These are phyloP conservation scores for Tachysurus vachellii DNA, from an alignment of 2,113 vertebrate species.

Conservation along the genomic window DNA sequence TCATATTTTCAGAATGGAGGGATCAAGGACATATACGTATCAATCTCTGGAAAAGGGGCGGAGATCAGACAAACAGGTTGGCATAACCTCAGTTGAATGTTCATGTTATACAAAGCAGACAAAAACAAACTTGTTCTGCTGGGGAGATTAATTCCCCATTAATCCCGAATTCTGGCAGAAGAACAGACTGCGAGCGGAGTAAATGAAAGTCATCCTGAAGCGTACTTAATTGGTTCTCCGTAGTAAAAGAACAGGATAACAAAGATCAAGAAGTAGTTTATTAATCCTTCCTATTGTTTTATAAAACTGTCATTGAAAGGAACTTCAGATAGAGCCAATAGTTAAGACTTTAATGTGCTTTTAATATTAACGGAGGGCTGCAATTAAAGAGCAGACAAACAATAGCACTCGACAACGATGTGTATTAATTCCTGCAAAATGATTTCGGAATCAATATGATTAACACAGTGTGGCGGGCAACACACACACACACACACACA, in stretches of 20 bases:
- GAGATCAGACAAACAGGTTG: conserved; percentile 66
- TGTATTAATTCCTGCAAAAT: conserved; percentile 67
- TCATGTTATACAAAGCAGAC: conserved; percentile 79
- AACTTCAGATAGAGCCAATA: conserved; percentile 79
- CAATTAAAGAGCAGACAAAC: conserved; percentile 75
- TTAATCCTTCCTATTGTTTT: conserved; percentile 80
- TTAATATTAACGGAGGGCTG: conserved; percentile 72
- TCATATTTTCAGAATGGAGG: conserved; percentile 79
- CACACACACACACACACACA: conserved; percentile 5
- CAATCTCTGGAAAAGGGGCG: conserved; percentile 69
- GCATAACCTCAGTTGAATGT: conserved; percentile 73
- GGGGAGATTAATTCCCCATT: conserved; percentile 83
- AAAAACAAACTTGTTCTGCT: conserved; percentile 81
- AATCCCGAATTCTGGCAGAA: conserved; percentile 82
- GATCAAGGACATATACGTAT: conserved; percentile 72
- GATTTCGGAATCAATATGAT: conserved; percentile 74
- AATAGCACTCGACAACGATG: conserved; percentile 70
- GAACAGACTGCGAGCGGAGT: conserved; percentile 76
- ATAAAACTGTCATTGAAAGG: conserved; percentile 76
- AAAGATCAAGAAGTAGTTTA: conserved; percentile 80
- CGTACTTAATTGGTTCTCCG: conserved; percentile 82
- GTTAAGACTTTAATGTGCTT: conserved; percentile 80
- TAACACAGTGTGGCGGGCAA: conserved; percentile 46
- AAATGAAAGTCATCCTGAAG: conserved; percentile 84
- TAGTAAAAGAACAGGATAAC: conserved; percentile 76